Percentiles rank a stretch among this genome's conserved stretches.
Evolutionary conservation across 1,140 invertebrate species (phyloP).

Genomic region (Lasioglossum albipes): DNA sequence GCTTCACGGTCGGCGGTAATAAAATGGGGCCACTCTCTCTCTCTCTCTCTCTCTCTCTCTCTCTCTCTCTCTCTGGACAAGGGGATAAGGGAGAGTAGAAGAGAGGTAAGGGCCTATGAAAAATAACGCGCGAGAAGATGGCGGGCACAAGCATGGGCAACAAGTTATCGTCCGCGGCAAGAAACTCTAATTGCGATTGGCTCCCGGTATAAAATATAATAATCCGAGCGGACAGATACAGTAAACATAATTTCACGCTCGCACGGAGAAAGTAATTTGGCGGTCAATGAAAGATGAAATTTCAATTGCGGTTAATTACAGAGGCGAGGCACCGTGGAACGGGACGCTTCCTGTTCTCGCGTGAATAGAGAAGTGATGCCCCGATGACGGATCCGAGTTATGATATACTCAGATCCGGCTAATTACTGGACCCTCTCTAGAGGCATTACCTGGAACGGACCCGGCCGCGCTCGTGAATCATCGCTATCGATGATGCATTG

Average conservation of each 20-base stretch:
- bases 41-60: too few species aligned
- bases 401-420: slow-evolving; percentile 38
- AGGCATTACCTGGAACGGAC: slow-evolving; percentile 36
- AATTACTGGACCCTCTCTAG: slow-evolving; percentile 24
- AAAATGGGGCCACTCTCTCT: not conserved
- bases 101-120: not conserved
- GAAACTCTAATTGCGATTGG: slow-evolving; percentile 21
- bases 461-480: slow-evolving; percentile 41
- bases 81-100: not conserved
- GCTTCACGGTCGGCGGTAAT: not conserved
- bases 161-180: slow-evolving; percentile 6
- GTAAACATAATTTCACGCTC: slow-evolving; percentile 39
- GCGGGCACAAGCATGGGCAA: not conserved
- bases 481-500: slow-evolving; percentile 45
- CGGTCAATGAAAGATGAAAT: slow-evolving; percentile 47
- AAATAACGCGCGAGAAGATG: slow-evolving; percentile 3
- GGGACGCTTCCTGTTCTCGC: slow-evolving; percentile 30
- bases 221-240: slow-evolving; percentile 9
- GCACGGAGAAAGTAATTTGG: slow-evolving; percentile 28
- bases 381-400: slow-evolving; percentile 56
- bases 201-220: slow-evolving; percentile 6
- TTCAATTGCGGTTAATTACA: slow-evolving; percentile 52
- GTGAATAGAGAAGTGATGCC: slow-evolving; percentile 39
- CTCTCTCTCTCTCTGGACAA: too few species aligned
- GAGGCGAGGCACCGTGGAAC: slow-evolving; percentile 9